Conservation (phyloP, 2,797 vertebrate species). For the Myotis vivesi region DNA sequence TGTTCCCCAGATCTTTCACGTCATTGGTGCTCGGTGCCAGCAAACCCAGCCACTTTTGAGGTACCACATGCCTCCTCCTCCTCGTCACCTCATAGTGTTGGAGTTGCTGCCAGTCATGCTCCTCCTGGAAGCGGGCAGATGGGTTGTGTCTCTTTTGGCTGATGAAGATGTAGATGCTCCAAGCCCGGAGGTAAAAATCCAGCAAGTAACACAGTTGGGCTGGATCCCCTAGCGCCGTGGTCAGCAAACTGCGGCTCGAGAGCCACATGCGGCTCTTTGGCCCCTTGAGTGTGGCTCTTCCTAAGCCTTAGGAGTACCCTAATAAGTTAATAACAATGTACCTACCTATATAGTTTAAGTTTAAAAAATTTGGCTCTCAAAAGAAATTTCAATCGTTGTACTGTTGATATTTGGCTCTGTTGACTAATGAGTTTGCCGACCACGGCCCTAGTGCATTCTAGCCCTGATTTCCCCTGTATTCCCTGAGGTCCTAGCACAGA, state of each 20-base stretch:
- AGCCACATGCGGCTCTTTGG: too few relatives aligned
- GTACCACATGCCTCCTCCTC: background rate
- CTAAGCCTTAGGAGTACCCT: too few relatives aligned
- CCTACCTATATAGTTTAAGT: too few relatives aligned
- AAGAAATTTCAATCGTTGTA: too few relatives aligned
- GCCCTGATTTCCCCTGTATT: background rate
- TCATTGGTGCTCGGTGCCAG: slow-evolving; percentile 13
- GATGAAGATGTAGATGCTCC: slow-evolving; percentile 17
- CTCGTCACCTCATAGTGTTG: background rate
- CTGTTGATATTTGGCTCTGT: too few relatives aligned
- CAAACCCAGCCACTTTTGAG: background rate
- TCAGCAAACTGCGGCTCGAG: too few relatives aligned
- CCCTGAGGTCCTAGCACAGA: background rate
- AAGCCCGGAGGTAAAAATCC: background rate
- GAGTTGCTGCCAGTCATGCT: background rate
- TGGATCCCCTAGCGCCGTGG: background rate
- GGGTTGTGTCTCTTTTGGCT: background rate
- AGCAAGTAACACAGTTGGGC: background rate
- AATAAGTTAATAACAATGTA: too few relatives aligned
- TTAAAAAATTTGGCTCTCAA: too few relatives aligned
- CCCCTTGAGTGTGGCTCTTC: too few relatives aligned
- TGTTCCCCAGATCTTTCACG: slow-evolving; percentile 17
- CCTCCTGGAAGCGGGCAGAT: background rate
- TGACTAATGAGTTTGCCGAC: too few relatives aligned
- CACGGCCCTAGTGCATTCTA: background rate